Evolutionary conservation across 2,113 vertebrate species (phyloP), one percentile per base, ranked within the genome.

Genomic region (Kryptolebias marmoratus): DNA sequence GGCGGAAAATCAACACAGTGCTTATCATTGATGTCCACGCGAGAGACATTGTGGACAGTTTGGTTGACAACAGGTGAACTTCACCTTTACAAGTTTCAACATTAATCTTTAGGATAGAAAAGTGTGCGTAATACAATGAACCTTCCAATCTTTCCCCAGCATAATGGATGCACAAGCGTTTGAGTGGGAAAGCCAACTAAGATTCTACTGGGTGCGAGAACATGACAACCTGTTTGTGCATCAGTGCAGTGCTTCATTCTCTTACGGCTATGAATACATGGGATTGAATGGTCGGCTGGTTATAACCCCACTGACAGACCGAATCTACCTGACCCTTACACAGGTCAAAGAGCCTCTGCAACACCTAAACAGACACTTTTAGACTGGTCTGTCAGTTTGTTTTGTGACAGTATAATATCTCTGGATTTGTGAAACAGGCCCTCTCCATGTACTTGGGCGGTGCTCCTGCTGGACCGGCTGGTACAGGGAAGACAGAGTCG

Each of bases 241-340:
- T 2, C 98, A 99, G 85, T 99, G 98, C 90, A 98, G 95, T 0
- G 97, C 97, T 11, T 77, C 93, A 0, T 99, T 99, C 68, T 82
- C 91, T 4, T 99, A 99, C 0, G 98, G 98, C 7, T 98, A 99
- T 0, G 98, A 99, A 88, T 99, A 99, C 87, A 98, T 99, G 98
- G 98, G 98, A 1, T 81, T 99, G 74, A 99, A 99, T 0, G 98
- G 98, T 15, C 93, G 97, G 0, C 89, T 99, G 65, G 98, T 99
- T 56, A 98, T 99, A 88, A 99, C 98, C 0, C 97, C 98, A 0
- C 94, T 99, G 54, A 99, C 98, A 0, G 97, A 99, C 75, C 93
- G 97, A 4, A 99, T 99, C 80, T 99, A 98, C 87, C 94, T 99
- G 77, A 99, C 98, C 0, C 94, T 99, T 64, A 99, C 98, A 0